Evolutionary conservation across 2,113 vertebrate species (phyloP), one percentile per base, ranked within the genome.

Genomic region (Periophthalmus modestus): DNA sequence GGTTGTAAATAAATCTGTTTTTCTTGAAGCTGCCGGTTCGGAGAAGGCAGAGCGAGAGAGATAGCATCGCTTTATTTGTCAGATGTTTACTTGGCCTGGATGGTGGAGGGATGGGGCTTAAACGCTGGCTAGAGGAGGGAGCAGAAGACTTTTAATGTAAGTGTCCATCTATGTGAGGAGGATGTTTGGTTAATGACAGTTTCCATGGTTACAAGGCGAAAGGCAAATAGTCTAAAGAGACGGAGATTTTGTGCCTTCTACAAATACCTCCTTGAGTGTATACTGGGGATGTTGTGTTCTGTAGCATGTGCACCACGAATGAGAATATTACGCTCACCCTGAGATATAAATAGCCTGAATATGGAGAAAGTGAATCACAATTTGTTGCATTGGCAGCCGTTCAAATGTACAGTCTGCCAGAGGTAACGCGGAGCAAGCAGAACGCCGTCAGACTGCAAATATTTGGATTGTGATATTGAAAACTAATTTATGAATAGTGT

Each of bases 131-230:
- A 75, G 69, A 66, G 50, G 67, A 69, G 72, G 81, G n/a, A 11
- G 52, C 82, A 83, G 83, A 71, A 86, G 74, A 84, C 81, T 91
- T 90, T 91, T 89, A 90, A 89, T 84, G 85, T 78, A 80, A 89
- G 89, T 80, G 83, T 84, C 91, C 81, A 73, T 79, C 83, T 85
- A 88, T 36, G 61, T 66, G 70, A 84, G 66, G 70, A 83, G 66
- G 83, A 89, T 92, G 89, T 92, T 92, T 92, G 90, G 86, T 85
- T 87, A 91, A 85, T 85, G 86, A 74, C 80, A 86, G 91, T 92
- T 93, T 91, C 91, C 88, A 71, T 91, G 84, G 91, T 24, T 72
- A 93, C 89, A 89, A 90, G 89, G 83, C 79, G 70, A 89, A 91
- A 78, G 46, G 88, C 85, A 92, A 92, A 94, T 78, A 89, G 61